These are phyloP conservation scores for Ophioninae sp. DNA, from an alignment of 2,888 invertebrate species.

Conservation along the genomic window DNA sequence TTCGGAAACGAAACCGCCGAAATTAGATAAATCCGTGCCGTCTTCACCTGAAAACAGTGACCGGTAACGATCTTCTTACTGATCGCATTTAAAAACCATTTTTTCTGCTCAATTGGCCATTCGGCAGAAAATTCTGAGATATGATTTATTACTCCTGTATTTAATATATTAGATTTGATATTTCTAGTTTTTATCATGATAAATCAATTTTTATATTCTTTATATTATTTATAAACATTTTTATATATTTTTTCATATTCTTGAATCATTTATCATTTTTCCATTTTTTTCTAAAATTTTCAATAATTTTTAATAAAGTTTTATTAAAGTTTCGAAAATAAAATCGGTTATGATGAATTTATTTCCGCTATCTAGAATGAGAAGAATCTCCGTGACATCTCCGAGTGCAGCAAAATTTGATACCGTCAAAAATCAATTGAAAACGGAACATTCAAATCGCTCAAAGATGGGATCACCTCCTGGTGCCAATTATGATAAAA, in stretches of 20 bases:
- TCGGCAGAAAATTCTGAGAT: not conserved
- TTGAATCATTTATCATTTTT: not conserved
- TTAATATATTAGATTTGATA: not conserved
- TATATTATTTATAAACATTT: not conserved
- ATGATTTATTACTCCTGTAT: not conserved
- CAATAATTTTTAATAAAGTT: not conserved
- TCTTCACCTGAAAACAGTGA: constrained; percentile 61
- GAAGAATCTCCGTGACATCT: constrained; percentile 45
- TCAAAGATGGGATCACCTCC: constrained; percentile 13
- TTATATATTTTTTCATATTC: not conserved
- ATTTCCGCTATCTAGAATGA: constrained; percentile 43
- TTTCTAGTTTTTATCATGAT: not conserved
- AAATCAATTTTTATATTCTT: not conserved
- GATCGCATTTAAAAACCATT: not conserved
- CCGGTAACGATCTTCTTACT: constrained; percentile 63
- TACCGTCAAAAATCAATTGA: constrained; percentile 8
- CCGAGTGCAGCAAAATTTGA: constrained; percentile 35
- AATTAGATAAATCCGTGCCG: constrained; percentile 57
- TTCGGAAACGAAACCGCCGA: constrained; percentile 56
- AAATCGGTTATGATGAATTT: not conserved
- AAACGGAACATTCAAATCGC: constrained; percentile 27
- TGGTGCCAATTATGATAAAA: constrained; percentile 13
- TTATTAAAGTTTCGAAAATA: not conserved
- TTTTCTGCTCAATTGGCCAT: not conserved
- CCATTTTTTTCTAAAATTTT: no score